These are phyloP conservation scores for Salmo trutta DNA, from an alignment of 2,797 vertebrate species.

Conservation along the genomic window DNA sequence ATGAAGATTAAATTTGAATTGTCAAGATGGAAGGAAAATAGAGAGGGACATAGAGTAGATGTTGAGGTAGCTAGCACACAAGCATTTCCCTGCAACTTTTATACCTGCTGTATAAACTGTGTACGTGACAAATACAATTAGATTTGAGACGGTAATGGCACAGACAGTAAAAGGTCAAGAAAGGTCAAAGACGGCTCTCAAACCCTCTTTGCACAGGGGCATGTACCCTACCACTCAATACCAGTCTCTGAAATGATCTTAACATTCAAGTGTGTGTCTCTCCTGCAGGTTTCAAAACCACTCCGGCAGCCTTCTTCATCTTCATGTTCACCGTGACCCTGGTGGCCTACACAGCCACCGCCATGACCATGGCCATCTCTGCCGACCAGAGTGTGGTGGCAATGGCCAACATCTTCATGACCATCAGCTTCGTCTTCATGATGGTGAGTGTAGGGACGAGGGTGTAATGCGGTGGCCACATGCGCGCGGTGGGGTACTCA, in stretches of 20 bases:
- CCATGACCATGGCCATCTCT: constrained; percentile 89
- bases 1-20: no score
- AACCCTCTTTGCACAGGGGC: no score
- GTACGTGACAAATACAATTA: no score
- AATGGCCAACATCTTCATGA: constrained; percentile 86
- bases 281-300: constrained; percentile 81
- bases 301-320: constrained; percentile 77
- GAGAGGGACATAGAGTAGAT: background rate
- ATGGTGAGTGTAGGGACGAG: constrained; percentile 77
- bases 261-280: background rate
- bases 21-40: background rate
- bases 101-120: no score
- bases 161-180: no score
- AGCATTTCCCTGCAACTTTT: no score
- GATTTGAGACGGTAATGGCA: no score
- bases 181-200: no score
- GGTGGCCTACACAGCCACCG: constrained; percentile 83
- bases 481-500: no score
- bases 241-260: no score
- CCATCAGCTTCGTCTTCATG: constrained; percentile 89
- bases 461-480: background rate
- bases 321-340: constrained; percentile 85
- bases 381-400: constrained; percentile 83
- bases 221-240: no score
- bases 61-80: background rate